phyloP scores from a whole-genome alignment of 2,113 vertebrate genomes.

The Anas platyrhynchos region DNA sequence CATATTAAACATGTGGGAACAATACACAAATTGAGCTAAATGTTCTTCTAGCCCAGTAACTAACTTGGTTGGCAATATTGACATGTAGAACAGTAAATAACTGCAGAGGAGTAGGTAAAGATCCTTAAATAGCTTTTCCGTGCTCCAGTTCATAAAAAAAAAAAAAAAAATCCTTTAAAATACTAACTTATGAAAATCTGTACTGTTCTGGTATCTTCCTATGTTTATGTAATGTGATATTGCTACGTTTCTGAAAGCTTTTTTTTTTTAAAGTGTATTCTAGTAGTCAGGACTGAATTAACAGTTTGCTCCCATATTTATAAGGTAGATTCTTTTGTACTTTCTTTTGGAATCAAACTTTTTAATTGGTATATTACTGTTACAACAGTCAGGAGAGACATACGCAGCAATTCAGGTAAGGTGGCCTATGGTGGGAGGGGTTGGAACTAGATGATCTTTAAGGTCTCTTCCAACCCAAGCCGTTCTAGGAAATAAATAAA shows the following conservation, averaged over 20 bases:
- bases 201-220: neutral
- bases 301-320: neutral
- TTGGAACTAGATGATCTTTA: too few relatives aligned
- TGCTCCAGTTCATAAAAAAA: neutral
- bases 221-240: neutral
- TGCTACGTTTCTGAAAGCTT: neutral
- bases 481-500: neutral
- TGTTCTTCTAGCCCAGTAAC: neutral
- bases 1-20: neutral
- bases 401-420: neutral
- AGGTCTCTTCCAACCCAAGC: too few relatives aligned
- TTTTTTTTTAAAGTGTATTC: neutral
- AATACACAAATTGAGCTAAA: fast-evolving
- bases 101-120: neutral
- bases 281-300: neutral
- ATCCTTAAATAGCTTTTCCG: neutral
- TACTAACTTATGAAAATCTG: neutral
- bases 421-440: too few relatives aligned
- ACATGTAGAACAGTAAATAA: neutral
- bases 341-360: neutral
- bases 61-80: neutral
- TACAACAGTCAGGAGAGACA: neutral
- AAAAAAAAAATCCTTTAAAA: neutral
- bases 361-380: neutral
- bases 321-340: neutral